Evolutionary conservation across 2,888 invertebrate species (phyloP), one percentile per base, ranked within the genome.

Genomic region (Drosophila pseudotakahashii): DNA sequence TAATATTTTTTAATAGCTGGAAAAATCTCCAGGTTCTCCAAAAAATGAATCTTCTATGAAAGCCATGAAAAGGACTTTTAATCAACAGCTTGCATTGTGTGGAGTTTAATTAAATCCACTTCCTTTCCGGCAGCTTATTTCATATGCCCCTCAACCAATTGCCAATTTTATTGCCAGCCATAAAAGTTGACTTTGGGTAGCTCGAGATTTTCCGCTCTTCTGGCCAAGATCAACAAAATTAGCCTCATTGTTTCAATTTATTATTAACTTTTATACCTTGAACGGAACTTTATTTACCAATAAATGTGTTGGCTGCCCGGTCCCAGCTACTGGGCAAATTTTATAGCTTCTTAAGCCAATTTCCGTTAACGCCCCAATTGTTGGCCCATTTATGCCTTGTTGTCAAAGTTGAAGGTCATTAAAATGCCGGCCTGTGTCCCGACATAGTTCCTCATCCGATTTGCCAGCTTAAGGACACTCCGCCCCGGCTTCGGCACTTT

Each of bases 301-400:
- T 84, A 86, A 85, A 84, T 85, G 75, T 51, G 68, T 7, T 32
- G 10, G 11, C 41, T 16, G n/a, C 48, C 30, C 48, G 16, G 32
- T 13, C 11, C 44, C 0, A 32, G 50, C n/a, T 50, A 45, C 47
- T 47, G 63, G 34, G 61, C 42, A 50, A 71, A 67, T 87, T 84
- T 86, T 86, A 84, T 84, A 62, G 73, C 77, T 64, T 82, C 78
- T 88, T 88, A 88, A 84, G 84, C 88, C 84, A 84, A 84, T 84
- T 86, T 84, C 77, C 81, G 83, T 80, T 86, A 86, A 78, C 88
- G 79, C 84, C 78, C 57, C 76, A 70, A 67, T 60, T 73, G 59
- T 57, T 54, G 73, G 34, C 54, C 53, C 71, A 75, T 72, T 76
- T 68, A 73, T 72, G 69, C 67, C 62, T 53, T 69, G 67, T 85